Evolutionary conservation across 1,140 invertebrate species (phyloP).

Genomic region (Tenebrio molitor): DNA sequence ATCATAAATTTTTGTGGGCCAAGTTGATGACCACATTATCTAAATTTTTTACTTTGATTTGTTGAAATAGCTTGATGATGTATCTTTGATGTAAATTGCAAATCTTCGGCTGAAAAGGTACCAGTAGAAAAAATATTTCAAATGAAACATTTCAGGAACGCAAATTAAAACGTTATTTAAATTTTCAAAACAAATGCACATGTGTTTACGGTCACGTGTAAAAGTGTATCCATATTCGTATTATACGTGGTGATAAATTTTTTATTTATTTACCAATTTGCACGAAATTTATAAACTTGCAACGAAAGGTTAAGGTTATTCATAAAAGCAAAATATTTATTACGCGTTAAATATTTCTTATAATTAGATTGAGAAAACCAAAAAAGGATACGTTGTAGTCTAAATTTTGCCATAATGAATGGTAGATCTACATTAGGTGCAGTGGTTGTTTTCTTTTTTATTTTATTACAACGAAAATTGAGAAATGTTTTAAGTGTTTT

Average conservation of each 20-base stretch:
- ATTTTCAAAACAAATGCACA: neutral
- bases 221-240: slow-evolving; percentile 9
- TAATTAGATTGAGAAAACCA: slow-evolving; percentile 1
- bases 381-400: slow-evolving; percentile 3
- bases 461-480: neutral
- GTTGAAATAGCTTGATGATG: too few species aligned
- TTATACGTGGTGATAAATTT: slow-evolving; percentile 11
- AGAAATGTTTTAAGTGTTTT: neutral
- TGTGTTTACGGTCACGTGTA: slow-evolving; percentile 2
- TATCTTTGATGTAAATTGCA: too few species aligned
- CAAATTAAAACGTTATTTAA: neutral
- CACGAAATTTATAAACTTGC: slow-evolving; percentile 20
- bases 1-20: neutral
- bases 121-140: neutral
- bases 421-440: too few species aligned
- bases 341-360: neutral
- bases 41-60: too few species aligned
- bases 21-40: neutral
- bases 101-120: neutral
- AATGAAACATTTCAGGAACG: slow-evolving; percentile 1
- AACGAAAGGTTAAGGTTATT: slow-evolving; percentile 23
- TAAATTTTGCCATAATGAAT: neutral
- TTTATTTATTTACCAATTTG: slow-evolving; percentile 21
- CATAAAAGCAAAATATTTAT: slow-evolving; percentile 19
- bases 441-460: neutral